Conservation (phyloP, 2,113 vertebrate genomes). For the Myotis lucifugus region DNA sequence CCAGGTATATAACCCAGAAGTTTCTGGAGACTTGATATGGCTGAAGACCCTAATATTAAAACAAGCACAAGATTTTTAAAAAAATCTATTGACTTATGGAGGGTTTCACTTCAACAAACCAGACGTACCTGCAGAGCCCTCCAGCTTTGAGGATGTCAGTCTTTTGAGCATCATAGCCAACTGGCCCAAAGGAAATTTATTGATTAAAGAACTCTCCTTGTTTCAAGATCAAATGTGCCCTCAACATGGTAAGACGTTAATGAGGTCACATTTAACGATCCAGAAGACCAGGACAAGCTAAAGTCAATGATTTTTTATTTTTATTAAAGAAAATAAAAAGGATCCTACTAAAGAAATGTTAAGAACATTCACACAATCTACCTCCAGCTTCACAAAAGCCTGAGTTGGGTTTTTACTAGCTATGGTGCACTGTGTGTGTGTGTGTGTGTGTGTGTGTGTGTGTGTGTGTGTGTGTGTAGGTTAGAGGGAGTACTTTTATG, state of each 20-base stretch:
- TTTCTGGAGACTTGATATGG: not conserved
- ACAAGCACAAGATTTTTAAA: not conserved
- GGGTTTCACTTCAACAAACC: not conserved
- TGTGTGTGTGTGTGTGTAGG: not conserved
- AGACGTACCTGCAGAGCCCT: not conserved
- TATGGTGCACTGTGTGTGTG: too few relatives aligned
- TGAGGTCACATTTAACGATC: not conserved
- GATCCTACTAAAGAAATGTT: not conserved
- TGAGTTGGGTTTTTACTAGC: not conserved
- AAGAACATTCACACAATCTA: not conserved
- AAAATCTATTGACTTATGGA: not conserved
- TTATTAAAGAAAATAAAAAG: not conserved
- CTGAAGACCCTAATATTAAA: not conserved
- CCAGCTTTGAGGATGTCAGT: not conserved
- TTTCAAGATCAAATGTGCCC: not conserved
- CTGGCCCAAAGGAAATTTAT: not conserved
- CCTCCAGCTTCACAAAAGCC: not conserved
- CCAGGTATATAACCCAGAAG: not conserved
- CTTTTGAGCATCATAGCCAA: not conserved
- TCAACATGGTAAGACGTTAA: not conserved
- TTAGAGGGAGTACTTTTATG: not conserved
- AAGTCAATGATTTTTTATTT: not conserved
- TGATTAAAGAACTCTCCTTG: not conserved
- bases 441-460: not conserved
- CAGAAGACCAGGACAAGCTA: not conserved